A percentile compares a stretch with the other conserved stretches of the same genome.
These are phyloP conservation scores for Theodoxus fluviatilis DNA, from an alignment of 2,888 invertebrate species.

Conservation along the genomic window DNA sequence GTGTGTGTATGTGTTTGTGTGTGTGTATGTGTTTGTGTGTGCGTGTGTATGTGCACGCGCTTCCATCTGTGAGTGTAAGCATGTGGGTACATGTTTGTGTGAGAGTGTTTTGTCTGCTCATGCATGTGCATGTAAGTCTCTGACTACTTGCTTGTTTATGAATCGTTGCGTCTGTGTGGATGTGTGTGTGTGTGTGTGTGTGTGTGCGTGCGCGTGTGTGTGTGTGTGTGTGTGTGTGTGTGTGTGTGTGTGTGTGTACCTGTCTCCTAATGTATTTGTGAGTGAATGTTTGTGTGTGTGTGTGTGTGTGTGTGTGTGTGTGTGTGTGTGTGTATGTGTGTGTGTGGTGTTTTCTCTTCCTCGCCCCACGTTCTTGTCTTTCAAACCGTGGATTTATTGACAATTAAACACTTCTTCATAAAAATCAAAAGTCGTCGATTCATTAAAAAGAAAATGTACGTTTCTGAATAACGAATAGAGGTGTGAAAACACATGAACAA, in stretches of 20 bases:
- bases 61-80: not conserved
- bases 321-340: too few species aligned
- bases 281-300: conserved; percentile 1
- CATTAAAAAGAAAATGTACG: too few species aligned
- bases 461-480: too few species aligned
- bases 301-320: not conserved
- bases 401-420: too few species aligned
- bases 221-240: conserved; percentile 8
- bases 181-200: not conserved
- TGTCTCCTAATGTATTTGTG: not conserved
- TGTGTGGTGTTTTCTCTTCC: too few species aligned
- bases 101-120: not conserved
- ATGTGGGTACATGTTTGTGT: not conserved
- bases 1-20: not conserved
- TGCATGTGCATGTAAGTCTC: not conserved
- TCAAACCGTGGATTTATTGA: too few species aligned
- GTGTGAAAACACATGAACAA: too few species aligned
- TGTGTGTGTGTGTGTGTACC: conserved; percentile 5
- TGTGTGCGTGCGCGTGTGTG: conserved; percentile 3
- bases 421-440: too few species aligned
- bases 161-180: not conserved
- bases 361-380: too few species aligned
- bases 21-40: conserved; percentile 19
- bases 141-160: not conserved
- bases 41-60: conserved; percentile 13